Evolutionary conservation across 1,140 invertebrate genomes (phyloP).

Genomic region (Bombus superbus): DNA sequence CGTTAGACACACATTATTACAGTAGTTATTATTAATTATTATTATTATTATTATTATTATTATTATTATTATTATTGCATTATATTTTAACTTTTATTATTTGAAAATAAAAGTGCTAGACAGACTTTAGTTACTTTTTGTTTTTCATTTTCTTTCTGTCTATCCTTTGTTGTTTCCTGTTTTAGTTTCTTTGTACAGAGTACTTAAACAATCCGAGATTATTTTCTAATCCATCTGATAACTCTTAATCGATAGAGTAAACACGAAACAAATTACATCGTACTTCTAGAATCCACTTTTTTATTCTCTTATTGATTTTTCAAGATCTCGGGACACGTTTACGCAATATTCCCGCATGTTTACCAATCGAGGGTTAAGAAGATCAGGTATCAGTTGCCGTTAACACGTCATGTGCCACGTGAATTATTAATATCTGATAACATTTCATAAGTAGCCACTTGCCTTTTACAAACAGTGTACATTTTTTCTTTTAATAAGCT

Average conservation of each 20-base stretch:
- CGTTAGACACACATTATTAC: constrained; percentile 44
- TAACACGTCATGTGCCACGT: neutral
- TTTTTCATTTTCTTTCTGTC: constrained; percentile 68
- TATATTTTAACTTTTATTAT: constrained; percentile 81
- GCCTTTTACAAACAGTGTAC: neutral
- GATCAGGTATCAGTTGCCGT: neutral
- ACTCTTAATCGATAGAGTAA: neutral
- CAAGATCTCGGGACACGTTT: neutral
- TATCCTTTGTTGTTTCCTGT: constrained; percentile 41
- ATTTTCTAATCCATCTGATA: neutral
- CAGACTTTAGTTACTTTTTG: constrained; percentile 74
- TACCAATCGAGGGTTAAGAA: neutral
- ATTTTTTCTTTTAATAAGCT: neutral
- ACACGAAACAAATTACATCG: neutral
- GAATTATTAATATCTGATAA: neutral
- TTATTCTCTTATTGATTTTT: neutral
- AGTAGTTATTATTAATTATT: constrained; percentile 64
- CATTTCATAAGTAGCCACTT: neutral
- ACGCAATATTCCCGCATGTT: neutral
- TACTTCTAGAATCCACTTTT: neutral
- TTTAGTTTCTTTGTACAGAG: neutral
- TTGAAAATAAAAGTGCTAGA: constrained; percentile 79
- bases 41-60: constrained; percentile 72
- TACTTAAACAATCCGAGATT: neutral
- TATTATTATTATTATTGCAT: constrained; percentile 79